Percentiles rank a stretch among this genome's conserved stretches.
These are phyloP conservation scores for Colletes latitarsis DNA, from an alignment of 1,140 invertebrate species.

Conservation along the genomic window DNA sequence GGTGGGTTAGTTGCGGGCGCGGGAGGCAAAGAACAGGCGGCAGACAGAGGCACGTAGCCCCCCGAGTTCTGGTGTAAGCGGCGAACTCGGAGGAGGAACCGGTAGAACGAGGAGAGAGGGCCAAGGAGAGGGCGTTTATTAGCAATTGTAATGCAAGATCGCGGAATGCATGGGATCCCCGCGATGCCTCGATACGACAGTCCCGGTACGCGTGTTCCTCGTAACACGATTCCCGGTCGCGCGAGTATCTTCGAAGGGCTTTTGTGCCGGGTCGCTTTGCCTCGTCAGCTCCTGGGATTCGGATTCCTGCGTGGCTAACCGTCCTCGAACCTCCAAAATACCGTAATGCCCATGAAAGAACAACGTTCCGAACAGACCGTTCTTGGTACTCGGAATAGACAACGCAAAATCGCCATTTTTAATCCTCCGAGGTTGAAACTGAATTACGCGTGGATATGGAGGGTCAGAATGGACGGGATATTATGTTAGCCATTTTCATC, in stretches of 20 bases:
- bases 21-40: slow-evolving; percentile 3
- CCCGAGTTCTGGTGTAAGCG: background rate
- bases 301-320: background rate
- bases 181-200: slow-evolving; percentile 71
- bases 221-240: slow-evolving; percentile 62
- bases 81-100: slow-evolving; percentile 33
- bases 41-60: slow-evolving; percentile 9
- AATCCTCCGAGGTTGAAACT: too few species aligned
- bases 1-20: background rate
- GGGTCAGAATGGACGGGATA: too few species aligned
- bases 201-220: slow-evolving; percentile 68
- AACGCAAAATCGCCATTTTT: too few species aligned
- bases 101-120: slow-evolving; percentile 40
- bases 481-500: too few species aligned
- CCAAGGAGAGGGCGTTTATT: slow-evolving; percentile 69
- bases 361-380: too few species aligned
- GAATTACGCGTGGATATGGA: too few species aligned
- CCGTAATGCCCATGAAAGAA: background rate
- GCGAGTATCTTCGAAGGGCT: slow-evolving; percentile 24
- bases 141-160: slow-evolving; percentile 76
- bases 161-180: slow-evolving; percentile 68
- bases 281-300: background rate
- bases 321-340: background rate
- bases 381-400: too few species aligned
- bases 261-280: background rate